A percentile compares a stretch with the other conserved stretches of the same genome.
Conservation (phyloP, 2,113 vertebrate genomes). For the Cephalophus harveyi region DNA sequence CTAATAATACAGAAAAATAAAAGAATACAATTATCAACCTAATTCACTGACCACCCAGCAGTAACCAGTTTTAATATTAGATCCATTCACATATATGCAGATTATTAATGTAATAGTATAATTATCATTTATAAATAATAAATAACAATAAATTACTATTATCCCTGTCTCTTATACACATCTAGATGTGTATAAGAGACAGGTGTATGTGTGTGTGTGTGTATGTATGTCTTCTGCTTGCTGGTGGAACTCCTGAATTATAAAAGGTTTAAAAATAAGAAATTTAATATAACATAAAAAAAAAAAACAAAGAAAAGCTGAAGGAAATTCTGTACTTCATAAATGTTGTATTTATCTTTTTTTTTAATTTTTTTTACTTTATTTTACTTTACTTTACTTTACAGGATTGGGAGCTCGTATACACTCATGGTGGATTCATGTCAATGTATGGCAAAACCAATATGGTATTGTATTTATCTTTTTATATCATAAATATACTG, state of each 20-base stretch:
- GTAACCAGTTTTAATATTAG: background rate
- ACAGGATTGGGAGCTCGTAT: too few relatives aligned
- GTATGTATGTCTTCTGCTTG: too few relatives aligned
- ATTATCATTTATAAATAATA: background rate
- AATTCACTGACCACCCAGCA: background rate
- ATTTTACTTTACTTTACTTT: too few relatives aligned
- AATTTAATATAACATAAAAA: background rate
- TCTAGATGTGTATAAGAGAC: too few relatives aligned
- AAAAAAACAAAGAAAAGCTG: background rate
- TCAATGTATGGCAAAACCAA: too few relatives aligned
- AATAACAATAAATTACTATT: background rate
- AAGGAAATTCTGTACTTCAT: background rate
- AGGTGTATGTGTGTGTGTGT: too few relatives aligned
- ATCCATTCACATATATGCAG: fast-evolving
- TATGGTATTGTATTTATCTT: too few relatives aligned
- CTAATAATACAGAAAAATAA: background rate
- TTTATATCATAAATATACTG: background rate
- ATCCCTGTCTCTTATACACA: too few relatives aligned
- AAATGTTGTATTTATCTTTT: background rate
- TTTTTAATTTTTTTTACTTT: too few relatives aligned
- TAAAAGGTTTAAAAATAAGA: background rate
- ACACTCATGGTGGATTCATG: too few relatives aligned
- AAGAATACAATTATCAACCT: background rate
- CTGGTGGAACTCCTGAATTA: too few relatives aligned
- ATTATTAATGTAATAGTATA: background rate